Evolutionary conservation across 2,113 vertebrate genomes (phyloP).

Genomic region (Gopherus evgoodei): DNA sequence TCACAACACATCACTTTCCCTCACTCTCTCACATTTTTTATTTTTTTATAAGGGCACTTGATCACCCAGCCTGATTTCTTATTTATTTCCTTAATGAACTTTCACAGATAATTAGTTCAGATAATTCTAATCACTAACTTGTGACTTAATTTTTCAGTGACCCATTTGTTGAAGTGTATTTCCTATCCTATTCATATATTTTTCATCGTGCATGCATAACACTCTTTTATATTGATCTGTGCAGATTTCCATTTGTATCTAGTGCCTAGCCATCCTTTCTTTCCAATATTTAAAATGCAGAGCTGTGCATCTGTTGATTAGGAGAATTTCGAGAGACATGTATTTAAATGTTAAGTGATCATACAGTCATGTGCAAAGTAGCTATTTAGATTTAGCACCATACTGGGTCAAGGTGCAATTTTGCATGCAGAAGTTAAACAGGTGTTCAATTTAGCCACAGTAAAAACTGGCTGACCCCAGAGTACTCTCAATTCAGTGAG

Average conservation of each 20-base stretch:
- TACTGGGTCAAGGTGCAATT: not conserved
- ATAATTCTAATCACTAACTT: not conserved
- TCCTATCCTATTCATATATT: slow-evolving; percentile 5
- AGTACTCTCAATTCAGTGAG: not conserved
- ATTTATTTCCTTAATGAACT: not conserved
- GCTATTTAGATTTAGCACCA: not conserved
- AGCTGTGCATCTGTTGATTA: not conserved
- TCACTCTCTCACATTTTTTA: not conserved
- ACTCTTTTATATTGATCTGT: not conserved
- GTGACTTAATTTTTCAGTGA: not conserved
- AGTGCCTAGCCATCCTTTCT: not conserved
- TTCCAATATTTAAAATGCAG: not conserved
- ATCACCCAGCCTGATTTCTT: fast-evolving
- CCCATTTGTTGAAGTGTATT: not conserved
- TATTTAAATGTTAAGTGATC: not conserved
- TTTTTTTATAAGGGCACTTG: not conserved
- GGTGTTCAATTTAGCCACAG: not conserved
- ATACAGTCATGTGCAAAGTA: not conserved
- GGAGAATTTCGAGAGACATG: not conserved
- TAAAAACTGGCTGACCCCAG: not conserved
- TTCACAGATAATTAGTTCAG: not conserved
- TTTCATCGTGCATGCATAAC: not conserved
- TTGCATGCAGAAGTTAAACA: not conserved
- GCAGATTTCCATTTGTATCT: not conserved
- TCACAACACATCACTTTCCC: not conserved